phyloP scores from a whole-genome alignment of 1,140 invertebrate species.

The Frieseomelitta varia region DNA sequence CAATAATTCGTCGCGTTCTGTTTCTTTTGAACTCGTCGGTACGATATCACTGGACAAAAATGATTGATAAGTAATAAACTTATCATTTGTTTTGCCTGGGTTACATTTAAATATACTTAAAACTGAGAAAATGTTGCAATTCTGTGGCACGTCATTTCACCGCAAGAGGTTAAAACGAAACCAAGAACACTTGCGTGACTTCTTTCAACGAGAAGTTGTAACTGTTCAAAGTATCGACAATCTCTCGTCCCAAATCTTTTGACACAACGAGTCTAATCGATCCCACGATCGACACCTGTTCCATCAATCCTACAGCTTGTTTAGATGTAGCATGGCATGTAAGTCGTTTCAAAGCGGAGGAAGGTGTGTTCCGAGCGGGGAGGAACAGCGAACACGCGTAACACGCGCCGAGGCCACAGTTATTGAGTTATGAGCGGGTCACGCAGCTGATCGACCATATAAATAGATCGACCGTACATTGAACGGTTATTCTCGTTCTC shows the following conservation, averaged over 20 bases:
- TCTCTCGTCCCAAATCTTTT: neutral
- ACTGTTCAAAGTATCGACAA: too few relatives aligned
- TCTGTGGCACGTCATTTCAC: too few relatives aligned
- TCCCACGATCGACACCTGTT: neutral
- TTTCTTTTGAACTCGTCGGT: too few relatives aligned
- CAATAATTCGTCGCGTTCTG: too few relatives aligned
- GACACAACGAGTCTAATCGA: neutral
- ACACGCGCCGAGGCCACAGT: slow-evolving; percentile 14
- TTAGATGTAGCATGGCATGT: neutral
- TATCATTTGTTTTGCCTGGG: too few relatives aligned
- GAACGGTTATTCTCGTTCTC: slow-evolving; percentile 54
- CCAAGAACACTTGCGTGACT: too few relatives aligned
- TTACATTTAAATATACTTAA: too few relatives aligned
- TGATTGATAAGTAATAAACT: too few relatives aligned
- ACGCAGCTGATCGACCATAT: slow-evolving; percentile 59
- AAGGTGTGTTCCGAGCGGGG: neutral
- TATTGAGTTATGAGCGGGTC: slow-evolving; percentile 58
- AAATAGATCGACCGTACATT: slow-evolving; percentile 57
- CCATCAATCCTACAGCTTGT: neutral
- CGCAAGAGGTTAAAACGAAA: too few relatives aligned
- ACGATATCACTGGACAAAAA: too few relatives aligned
- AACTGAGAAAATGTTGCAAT: too few relatives aligned
- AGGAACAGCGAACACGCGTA: neutral
- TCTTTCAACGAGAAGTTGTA: too few relatives aligned
- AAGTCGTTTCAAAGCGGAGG: neutral